Conservation (phyloP, 2,113 vertebrate genomes). For the Fregetta grallaria region DNA sequence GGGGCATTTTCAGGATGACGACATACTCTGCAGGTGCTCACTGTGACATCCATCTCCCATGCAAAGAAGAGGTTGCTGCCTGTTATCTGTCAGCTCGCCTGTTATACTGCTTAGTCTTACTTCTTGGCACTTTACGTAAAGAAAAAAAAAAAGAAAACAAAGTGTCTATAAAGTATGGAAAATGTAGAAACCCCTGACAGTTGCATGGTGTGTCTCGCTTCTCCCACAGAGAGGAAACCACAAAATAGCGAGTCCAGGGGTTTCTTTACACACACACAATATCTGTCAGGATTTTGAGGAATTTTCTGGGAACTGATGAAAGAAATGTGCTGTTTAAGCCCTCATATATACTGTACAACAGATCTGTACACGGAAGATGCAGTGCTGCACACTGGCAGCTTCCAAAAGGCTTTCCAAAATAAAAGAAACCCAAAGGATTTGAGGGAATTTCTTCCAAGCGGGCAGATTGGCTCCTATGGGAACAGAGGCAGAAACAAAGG, state of each 20-base stretch:
- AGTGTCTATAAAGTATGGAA: slow-evolving; percentile 44
- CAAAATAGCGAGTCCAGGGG: slow-evolving; percentile 49
- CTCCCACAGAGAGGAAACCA: slow-evolving; percentile 63
- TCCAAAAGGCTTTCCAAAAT: slow-evolving; percentile 16
- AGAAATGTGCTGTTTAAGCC: slow-evolving; percentile 28
- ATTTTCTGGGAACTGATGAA: slow-evolving; percentile 53
- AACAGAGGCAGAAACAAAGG: background rate
- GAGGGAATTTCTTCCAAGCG: background rate
- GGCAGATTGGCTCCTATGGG: background rate
- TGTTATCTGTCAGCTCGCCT: slow-evolving; percentile 13
- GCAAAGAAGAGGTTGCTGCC: background rate
- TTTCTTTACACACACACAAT: slow-evolving; percentile 32
- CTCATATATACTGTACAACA: background rate
- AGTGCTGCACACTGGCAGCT: background rate
- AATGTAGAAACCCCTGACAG: slow-evolving; percentile 48
- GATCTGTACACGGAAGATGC: background rate
- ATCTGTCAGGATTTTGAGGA: slow-evolving; percentile 57
- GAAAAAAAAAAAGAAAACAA: background rate
- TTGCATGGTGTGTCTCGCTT: slow-evolving; percentile 53
- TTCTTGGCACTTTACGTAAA: slow-evolving; percentile 1
- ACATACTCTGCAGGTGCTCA: slow-evolving; percentile 3
- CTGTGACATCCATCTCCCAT: background rate
- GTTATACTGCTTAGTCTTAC: slow-evolving; percentile 14
- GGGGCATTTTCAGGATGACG: background rate
- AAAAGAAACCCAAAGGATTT: background rate